A percentile compares a stretch with the other conserved stretches of the same genome.
Conservation (phyloP, 2,797 vertebrate genomes). For the Sardinella longiceps region DNA sequence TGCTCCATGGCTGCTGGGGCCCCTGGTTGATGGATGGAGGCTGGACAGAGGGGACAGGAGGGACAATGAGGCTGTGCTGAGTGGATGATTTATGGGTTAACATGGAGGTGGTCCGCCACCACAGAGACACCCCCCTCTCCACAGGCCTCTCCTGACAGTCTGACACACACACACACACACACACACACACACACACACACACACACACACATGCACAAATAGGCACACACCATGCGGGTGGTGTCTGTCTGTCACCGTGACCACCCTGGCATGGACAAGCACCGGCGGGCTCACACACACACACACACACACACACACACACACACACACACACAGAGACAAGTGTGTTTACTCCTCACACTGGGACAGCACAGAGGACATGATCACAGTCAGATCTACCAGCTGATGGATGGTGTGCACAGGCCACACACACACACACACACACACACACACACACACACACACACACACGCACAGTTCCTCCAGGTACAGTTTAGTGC, state of each 20-base stretch:
- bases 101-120: constrained; percentile 37
- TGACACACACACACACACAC: not conserved
- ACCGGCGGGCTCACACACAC: not conserved
- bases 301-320: constrained; percentile 24
- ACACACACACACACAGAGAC: not conserved
- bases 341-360: too few species aligned
- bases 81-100: constrained; percentile 57
- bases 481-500: constrained; percentile 61
- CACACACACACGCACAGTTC: constrained; percentile 33
- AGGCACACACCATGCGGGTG: not conserved
- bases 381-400: not conserved
- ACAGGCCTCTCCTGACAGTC: constrained; percentile 4
- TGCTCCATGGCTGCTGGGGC: too few species aligned
- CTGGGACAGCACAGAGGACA: too few species aligned
- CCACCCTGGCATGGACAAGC: not conserved
- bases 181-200: not conserved
- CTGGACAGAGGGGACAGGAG: constrained; percentile 34
- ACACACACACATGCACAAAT: not conserved
- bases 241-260: not conserved
- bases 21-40: constrained; percentile 66
- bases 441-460: constrained; percentile 22
- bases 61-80: constrained; percentile 64
- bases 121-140: not conserved
- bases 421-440: constrained; percentile 17
- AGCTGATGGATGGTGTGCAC: not conserved